Evolutionary conservation across 2,888 invertebrate species (phyloP), one percentile per base, ranked within the genome.

Genomic region (Hydroisotoma schaefferi): DNA sequence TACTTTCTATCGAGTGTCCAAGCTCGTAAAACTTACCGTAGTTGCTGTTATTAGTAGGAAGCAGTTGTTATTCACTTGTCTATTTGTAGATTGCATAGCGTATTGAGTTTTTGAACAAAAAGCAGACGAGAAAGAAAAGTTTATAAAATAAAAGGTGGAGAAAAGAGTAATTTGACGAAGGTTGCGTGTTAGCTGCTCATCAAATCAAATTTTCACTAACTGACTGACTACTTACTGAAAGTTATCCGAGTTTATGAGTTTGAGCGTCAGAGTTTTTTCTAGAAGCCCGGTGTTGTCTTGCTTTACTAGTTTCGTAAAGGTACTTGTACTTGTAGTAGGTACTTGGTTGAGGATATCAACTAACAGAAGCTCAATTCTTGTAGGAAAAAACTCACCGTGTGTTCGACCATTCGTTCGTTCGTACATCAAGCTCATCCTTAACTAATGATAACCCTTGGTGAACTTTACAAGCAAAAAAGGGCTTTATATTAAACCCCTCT

Each of bases 131-230:
- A 27, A n/a, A 43, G 43, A 18, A 23, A 22, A 23, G 40, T 33
- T 43, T 56, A 28, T 20, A 33, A 12, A 53, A 54, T 40, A 15
- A 38, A 52, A 47, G 55, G 59, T 52, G 53, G 55, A 33, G 46
- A 20, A 40, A 40, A 20, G 40, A 57, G 68, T 71, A 71, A 71
- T 69, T 71, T 71, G 69, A 71, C 65, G 61, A 61, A 63, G 55
- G 57, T 70, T 70, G 70, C 70, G 70, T 70, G 70, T 60, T 61
- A 61, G 56, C 55, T 57, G 48, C 61, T 63, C 67, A 69, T 67
- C 65, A 67, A 53, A 47, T 53, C 53, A 53, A 53, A 43, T 53
- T 38, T 52, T 52, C 52, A 52, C 52, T 33, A 52, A 52, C 37
- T 52, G 29, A 52, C 33, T 52, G 52, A 33, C 52, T 52, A 33